Conservation (phyloP, 2,113 vertebrate genomes). For the Brachypteracias leptosomus region DNA sequence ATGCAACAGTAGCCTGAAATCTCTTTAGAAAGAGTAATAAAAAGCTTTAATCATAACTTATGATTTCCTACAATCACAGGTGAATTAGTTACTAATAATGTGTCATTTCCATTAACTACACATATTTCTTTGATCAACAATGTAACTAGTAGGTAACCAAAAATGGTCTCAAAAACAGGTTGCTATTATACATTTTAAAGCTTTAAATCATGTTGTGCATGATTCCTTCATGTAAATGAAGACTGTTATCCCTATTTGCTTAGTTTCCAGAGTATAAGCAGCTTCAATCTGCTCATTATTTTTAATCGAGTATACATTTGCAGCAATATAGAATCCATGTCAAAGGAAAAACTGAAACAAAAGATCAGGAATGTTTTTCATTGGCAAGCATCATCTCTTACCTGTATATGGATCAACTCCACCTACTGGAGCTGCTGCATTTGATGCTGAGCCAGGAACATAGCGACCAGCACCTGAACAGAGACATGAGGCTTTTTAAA, state of each 20-base stretch:
- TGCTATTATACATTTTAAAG: neutral
- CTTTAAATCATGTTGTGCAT: too few relatives aligned
- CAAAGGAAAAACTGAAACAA: neutral
- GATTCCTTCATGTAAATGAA: neutral
- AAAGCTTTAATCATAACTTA: too few relatives aligned
- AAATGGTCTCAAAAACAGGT: neutral
- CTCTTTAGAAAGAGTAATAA: neutral
- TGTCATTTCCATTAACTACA: too few relatives aligned
- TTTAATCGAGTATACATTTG: neutral
- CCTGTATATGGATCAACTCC: slow-evolving; percentile 88
- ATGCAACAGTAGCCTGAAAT: neutral
- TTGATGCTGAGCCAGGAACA: slow-evolving; percentile 81
- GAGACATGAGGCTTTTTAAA: neutral
- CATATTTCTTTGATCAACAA: neutral
- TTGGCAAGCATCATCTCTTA: slow-evolving; percentile 19
- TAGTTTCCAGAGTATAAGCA: neutral
- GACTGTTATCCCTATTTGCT: neutral
- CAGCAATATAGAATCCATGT: neutral
- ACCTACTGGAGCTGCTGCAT: slow-evolving; percentile 34
- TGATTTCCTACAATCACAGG: too few relatives aligned
- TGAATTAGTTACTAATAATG: too few relatives aligned
- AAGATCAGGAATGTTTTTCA: neutral
- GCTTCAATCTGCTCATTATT: neutral
- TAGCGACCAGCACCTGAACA: slow-evolving; percentile 87
- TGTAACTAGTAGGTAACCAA: neutral